Conservation (phyloP, 2,888 invertebrate species). For the Ichneumoninae sp. region DNA sequence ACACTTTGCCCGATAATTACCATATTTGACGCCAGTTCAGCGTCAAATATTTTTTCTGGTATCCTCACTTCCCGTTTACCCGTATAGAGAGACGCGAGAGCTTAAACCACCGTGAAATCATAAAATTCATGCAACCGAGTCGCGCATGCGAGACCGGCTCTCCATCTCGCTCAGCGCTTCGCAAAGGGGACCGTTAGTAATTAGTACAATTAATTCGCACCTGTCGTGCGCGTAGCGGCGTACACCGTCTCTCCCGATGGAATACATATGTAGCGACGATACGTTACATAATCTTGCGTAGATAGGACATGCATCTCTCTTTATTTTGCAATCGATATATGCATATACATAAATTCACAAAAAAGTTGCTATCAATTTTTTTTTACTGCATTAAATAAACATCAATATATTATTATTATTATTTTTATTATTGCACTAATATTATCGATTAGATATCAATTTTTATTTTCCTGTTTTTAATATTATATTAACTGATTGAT, state of each 20-base stretch:
- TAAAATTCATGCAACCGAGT: slow-evolving; percentile 78
- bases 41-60: slow-evolving; percentile 6
- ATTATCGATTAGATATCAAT: too few species aligned
- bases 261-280: slow-evolving; percentile 12
- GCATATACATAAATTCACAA: not conserved
- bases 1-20: slow-evolving; percentile 5
- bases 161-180: slow-evolving; percentile 28
- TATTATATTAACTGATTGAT: too few species aligned
- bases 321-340: not conserved
- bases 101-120: slow-evolving; percentile 72
- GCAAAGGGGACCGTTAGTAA: slow-evolving; percentile 69
- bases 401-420: not conserved
- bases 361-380: not conserved
- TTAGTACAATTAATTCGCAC: slow-evolving; percentile 81
- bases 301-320: not conserved
- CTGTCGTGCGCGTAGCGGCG: slow-evolving; percentile 70
- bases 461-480: not conserved
- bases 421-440: too few species aligned
- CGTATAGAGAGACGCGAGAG: not conserved
- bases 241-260: not conserved
- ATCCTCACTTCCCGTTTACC: slow-evolving; percentile 6
- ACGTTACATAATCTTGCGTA: slow-evolving; percentile 29
- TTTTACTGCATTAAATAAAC: not conserved
- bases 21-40: slow-evolving; percentile 9
- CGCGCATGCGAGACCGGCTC: slow-evolving; percentile 70